phyloP scores from a whole-genome alignment of 2,113 vertebrate species.

The Sorex fumeus region DNA sequence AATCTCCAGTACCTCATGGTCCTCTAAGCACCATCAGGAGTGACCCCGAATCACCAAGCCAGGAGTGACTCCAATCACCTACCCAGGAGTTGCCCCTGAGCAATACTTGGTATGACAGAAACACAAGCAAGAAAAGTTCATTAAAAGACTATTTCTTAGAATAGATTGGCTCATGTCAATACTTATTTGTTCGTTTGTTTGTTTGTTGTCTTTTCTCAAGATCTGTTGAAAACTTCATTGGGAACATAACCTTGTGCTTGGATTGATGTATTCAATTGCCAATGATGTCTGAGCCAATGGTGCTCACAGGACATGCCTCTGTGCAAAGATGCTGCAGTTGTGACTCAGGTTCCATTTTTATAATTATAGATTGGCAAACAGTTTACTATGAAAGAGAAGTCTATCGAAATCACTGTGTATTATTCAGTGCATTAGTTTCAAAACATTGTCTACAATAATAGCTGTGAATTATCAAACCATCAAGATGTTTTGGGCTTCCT shows the following conservation, averaged over 20 bases:
- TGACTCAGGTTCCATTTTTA: neutral
- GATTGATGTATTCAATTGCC: neutral
- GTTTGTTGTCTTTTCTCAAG: neutral
- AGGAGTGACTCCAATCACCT: no score
- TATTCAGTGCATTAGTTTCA: neutral
- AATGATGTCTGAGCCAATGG: neutral
- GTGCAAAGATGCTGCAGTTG: neutral
- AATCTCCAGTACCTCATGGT: no score
- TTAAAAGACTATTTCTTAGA: no score
- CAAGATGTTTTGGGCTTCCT: slow-evolving; percentile 36
- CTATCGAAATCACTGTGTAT: neutral
- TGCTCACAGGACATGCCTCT: neutral
- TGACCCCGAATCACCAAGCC: no score
- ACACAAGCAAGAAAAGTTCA: no score
- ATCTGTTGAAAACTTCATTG: slow-evolving; percentile 28
- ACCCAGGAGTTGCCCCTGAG: no score
- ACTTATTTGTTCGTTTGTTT: neutral
- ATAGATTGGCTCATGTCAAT: no score
- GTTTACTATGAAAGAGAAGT: neutral
- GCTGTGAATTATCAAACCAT: neutral
- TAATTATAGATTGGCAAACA: neutral
- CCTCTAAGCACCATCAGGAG: no score
- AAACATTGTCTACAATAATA: neutral
- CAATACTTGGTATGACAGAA: no score
- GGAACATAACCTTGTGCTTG: neutral